Percentiles rank a stretch among this genome's conserved stretches.
Evolutionary conservation across 2,113 vertebrate species (phyloP).

Genomic region (Mus pahari): DNA sequence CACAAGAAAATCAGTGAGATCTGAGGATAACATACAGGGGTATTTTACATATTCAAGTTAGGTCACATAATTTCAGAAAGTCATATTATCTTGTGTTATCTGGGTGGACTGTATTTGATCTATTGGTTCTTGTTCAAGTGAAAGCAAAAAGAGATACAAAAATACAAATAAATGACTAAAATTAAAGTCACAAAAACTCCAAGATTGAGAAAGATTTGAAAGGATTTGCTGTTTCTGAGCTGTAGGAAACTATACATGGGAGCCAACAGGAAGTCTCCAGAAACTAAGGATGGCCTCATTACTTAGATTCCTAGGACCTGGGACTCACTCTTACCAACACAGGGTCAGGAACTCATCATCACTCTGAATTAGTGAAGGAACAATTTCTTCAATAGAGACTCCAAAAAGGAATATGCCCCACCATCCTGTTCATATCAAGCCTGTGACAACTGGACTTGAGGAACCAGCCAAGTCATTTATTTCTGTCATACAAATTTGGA

Average conservation of each 20-base stretch:
- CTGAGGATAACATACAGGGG: neutral
- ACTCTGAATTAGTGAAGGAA: neutral
- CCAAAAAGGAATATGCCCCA: neutral
- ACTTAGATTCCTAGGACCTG: neutral
- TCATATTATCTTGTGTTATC: neutral
- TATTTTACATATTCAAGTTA: neutral
- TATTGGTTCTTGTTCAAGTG: neutral
- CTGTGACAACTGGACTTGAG: neutral
- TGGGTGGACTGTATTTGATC: neutral
- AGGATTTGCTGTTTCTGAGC: neutral
- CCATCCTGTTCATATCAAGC: neutral
- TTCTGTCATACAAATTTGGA: neutral
- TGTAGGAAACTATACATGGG: accelerated
- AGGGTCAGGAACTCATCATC: neutral
- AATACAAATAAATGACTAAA: neutral
- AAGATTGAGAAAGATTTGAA: neutral
- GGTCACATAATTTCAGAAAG: neutral
- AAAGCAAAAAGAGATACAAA: neutral
- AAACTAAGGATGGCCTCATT: neutral
- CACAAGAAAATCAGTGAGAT: neutral
- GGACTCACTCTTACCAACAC: neutral
- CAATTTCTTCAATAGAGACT: neutral
- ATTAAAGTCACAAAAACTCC: neutral
- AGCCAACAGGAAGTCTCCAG: neutral
- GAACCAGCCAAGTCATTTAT: accelerated